These are phyloP conservation scores for Trinorchestia longiramus DNA, from an alignment of 1,140 invertebrate species.

Conservation along the genomic window DNA sequence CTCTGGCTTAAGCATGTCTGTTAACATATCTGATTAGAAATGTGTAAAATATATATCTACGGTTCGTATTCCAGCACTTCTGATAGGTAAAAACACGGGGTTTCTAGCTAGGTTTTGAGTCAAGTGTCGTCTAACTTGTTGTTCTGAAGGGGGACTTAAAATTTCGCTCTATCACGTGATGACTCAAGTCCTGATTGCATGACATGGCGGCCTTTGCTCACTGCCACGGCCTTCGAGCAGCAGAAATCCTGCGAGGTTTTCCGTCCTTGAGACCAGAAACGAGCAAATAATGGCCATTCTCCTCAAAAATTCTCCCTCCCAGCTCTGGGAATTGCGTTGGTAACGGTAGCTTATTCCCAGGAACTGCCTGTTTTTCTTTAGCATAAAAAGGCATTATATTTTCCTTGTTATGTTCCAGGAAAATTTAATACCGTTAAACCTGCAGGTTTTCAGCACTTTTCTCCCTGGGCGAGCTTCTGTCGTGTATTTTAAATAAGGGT, in stretches of 20 bases:
- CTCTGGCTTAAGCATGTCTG: too few species aligned
- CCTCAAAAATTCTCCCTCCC: slow-evolving; percentile 3
- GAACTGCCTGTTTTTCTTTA: background rate
- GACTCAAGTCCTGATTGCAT: too few species aligned
- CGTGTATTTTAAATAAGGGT: background rate
- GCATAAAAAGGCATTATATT: background rate
- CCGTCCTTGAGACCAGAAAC: slow-evolving; percentile 1
- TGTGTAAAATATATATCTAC: too few species aligned
- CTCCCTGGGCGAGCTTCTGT: background rate
- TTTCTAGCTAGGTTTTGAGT: too few species aligned
- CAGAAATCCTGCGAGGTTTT: slow-evolving; percentile 20
- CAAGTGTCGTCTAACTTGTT: too few species aligned
- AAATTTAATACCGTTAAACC: background rate
- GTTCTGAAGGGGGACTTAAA: too few species aligned
- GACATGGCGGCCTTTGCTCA: background rate
- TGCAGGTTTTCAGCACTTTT: background rate
- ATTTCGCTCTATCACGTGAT: too few species aligned
- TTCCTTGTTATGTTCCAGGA: background rate
- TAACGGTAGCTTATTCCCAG: background rate
- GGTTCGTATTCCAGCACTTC: too few species aligned
- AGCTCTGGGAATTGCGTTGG: background rate
- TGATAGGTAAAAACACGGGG: too few species aligned
- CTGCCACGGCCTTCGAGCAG: background rate
- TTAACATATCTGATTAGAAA: too few species aligned
- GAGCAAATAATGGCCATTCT: background rate